Evolutionary conservation across 2,888 invertebrate genomes (phyloP), one percentile per base, ranked within the genome.

Genomic region (Phyllotreta striolata): DNA sequence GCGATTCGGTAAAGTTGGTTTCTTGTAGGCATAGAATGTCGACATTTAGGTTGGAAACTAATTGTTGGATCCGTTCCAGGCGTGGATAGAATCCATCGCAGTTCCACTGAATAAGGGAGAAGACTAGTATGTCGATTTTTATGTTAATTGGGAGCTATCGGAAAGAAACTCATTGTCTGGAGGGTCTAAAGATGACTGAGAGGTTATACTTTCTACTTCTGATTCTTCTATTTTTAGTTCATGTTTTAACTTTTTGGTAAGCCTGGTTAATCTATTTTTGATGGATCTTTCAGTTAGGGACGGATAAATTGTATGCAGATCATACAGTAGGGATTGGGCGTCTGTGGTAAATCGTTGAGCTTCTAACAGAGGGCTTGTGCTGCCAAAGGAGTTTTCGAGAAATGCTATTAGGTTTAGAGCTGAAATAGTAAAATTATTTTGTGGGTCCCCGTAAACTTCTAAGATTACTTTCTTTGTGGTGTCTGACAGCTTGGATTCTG

Each of bases 211-310:
- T 9, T 41, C 41, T 10, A 41, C 10, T 41, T 41, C 41, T 1
- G 9, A 9, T n/a, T 41, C 10, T 4, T 41, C 41, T 41, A 41
- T 41, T 6, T 13, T 9, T 8, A 24, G 24, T 13, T 49, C 34
- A 34, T 38, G 13, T 55, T 57, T 62, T 7, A 62, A n/a, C 54
- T 62, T 65, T 35, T 56, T 65, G 1, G 9, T 56, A 7, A 65
- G 6, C 40, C 65, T 41, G n/a, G 65, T 62, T 13, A 62, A 62
- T 41, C 62, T 14, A 35, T 60, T 62, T 57, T 65, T 65, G n/a
- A 65, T 35, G 10, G 52, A 44, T 54, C 65, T 41, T 35, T 65
- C 55, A 14, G 13, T 51, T 8, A 65, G 44, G 5, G 24, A 14
- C 4, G 65, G 62, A 41, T 65, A 58, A 13, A 65, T 65, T 10